Evolutionary conservation across 2,113 vertebrate species (phyloP), one percentile per base, ranked within the genome.

Genomic region (Verasper variegatus): DNA sequence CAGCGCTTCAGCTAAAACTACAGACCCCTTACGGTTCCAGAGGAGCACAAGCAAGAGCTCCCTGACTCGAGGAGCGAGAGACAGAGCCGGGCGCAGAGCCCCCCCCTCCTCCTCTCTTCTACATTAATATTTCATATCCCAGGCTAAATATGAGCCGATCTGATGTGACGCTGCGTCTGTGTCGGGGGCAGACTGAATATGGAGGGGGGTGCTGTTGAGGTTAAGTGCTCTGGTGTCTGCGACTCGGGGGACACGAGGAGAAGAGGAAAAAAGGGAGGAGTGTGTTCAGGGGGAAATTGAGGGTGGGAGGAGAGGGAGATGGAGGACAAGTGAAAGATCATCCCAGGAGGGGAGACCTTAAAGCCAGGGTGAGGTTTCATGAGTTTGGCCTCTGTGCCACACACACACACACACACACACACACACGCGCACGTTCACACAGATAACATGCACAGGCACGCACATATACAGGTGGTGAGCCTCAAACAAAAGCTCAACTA

Each of bases 201-300:
- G 73, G 66, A 31, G 35, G 45, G 62, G 79, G 76, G 77, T 73
- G 52, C 84, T 90, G 89, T 82, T 76, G 84, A 90, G 93, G 92
- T 94, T 94, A 94, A 95, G 94, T 94, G 94, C 90, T 91, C 84
- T 78, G 85, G 75, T 89, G 85, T 92, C 67, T 89, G 87, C 23
- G 58, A 82, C 89, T 87, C 89, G 13, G 40, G 88, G 88, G 89
- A 90, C 49, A 27, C 52, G 57, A 42, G 71, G 74, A 69, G 52
- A 55, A 74, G 78, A 51, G 47, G 6, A 51, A 40, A 58, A 71
- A 70, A 52, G 60, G 61, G 75, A 64, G 78, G 76, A 60, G 27
- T 51, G 71, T 66, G 64, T 68, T 84, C 60, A 69, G 47, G 66
- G 66, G 67, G 62, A 67, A 81, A 66, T 71, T 56, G 77, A 62